Percentiles rank a stretch among this genome's conserved stretches.
phyloP scores from a whole-genome alignment of 2,113 vertebrate genomes.

The Ctenodactylus gundi region DNA sequence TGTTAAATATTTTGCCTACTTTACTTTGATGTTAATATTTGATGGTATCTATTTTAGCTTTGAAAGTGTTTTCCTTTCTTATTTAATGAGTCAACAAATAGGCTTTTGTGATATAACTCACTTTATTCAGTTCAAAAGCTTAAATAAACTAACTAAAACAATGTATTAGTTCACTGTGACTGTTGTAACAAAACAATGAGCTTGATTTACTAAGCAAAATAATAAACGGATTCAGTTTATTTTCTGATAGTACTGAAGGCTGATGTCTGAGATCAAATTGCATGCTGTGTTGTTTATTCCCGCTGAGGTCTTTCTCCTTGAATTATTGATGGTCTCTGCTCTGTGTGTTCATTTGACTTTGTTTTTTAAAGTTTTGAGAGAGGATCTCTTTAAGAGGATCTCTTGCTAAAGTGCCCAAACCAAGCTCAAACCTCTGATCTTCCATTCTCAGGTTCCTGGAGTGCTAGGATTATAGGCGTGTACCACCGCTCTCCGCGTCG shows the following conservation, averaged over 20 bases:
- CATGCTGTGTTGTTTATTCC: background rate
- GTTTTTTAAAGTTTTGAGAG: too few species aligned
- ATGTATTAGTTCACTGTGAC: too few species aligned
- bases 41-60: background rate
- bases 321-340: background rate
- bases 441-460: too few species aligned
- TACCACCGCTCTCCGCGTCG: too few species aligned
- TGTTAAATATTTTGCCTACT: background rate
- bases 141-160: too few species aligned
- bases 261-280: background rate
- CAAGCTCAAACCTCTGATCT: too few species aligned
- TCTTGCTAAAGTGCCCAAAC: too few species aligned
- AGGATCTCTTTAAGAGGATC: too few species aligned
- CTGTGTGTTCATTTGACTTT: background rate
- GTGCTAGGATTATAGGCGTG: too few species aligned
- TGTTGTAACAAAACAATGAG: too few species aligned
- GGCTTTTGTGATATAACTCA: background rate
- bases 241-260: background rate
- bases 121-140: background rate
- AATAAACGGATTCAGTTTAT: background rate
- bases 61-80: background rate
- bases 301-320: background rate
- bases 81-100: background rate
- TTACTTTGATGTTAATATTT: background rate
- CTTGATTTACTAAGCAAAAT: background rate